These are phyloP conservation scores for Burhinus oedicnemus DNA, from an alignment of 2,113 vertebrate species.

Conservation along the genomic window DNA sequence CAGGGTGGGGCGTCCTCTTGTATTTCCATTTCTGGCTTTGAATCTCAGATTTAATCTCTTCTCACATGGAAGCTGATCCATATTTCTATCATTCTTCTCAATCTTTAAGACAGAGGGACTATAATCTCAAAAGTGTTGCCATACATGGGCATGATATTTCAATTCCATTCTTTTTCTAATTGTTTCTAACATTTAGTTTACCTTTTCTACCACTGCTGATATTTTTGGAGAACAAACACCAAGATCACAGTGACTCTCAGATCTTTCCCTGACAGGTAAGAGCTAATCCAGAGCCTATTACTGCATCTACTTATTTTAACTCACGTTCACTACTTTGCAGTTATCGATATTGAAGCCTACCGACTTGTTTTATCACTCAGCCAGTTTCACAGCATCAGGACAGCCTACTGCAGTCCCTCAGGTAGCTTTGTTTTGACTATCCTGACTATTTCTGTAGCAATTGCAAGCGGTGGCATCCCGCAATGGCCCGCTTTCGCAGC, in stretches of 20 bases:
- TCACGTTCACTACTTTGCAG: neutral
- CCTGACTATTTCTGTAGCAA: neutral
- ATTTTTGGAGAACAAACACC: neutral
- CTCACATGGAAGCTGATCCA: neutral
- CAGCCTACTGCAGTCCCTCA: neutral
- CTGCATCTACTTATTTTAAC: neutral
- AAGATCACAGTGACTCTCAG: neutral
- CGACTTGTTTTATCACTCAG: neutral
- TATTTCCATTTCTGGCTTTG: neutral
- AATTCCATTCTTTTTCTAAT: neutral
- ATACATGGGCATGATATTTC: rapidly evolving
- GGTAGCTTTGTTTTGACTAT: neutral
- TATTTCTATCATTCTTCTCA: neutral
- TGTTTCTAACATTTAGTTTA: neutral
- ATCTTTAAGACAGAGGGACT: neutral
- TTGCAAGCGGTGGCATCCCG: neutral
- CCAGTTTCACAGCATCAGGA: neutral
- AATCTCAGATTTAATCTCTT: neutral
- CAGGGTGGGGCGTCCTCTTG: neutral
- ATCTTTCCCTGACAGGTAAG: neutral
- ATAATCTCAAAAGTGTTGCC: neutral
- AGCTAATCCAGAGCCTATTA: neutral
- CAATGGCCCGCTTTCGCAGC: rapidly evolving
- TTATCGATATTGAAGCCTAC: neutral
- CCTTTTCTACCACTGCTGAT: neutral